Evolutionary conservation across 1,140 invertebrate species (phyloP), one percentile per base, ranked within the genome.

Genomic region (Euschistus heros): DNA sequence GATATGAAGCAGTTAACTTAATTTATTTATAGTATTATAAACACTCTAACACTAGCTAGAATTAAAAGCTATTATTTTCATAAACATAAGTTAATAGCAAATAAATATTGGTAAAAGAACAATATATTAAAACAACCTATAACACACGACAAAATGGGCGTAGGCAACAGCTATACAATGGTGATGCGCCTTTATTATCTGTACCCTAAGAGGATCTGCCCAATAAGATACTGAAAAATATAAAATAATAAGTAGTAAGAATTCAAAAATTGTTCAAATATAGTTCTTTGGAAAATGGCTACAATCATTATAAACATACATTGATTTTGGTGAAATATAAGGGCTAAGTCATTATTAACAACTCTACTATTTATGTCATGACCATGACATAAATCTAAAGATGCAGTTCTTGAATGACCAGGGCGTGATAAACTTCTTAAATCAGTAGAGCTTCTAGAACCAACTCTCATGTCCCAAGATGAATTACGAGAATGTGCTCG

Each of bases 131-230:
- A 66, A 24, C 75, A 77, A 91, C 88, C 89, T 88, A 76, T 95
- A 98, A 74, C 93, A 95, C 64, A 90, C 89, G 15, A 97, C 89
- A 79, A 94, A 95, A 79, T 98, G 92, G 57, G 91, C 87, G 76
- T 97, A 98, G 14, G 92, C 94, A 33, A 96, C 93, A 65, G 90
- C 92, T 69, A 98, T 94, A 91, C 93, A 97, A 75, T 97, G 97
- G 74, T 97, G 93, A 80, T 98, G 94, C 17, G 94, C 94, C 76
- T 93, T 92, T 65, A 98, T 91, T 68, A 97, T 93, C 75, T 93
- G 88, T 47, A 95, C 92, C 70, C 91, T 80, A 69, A 93, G 73
- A 42, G 89, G 91, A 76, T 94, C 91, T 17, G 86, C 81, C 88
- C 89, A 92, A 68, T 78, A 80, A 42, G 81, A 84, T 69, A 78